A percentile compares a stretch with the other conserved stretches of the same genome.
Conservation (phyloP, 2,113 vertebrate genomes). For the Potamarius usumacintae region DNA sequence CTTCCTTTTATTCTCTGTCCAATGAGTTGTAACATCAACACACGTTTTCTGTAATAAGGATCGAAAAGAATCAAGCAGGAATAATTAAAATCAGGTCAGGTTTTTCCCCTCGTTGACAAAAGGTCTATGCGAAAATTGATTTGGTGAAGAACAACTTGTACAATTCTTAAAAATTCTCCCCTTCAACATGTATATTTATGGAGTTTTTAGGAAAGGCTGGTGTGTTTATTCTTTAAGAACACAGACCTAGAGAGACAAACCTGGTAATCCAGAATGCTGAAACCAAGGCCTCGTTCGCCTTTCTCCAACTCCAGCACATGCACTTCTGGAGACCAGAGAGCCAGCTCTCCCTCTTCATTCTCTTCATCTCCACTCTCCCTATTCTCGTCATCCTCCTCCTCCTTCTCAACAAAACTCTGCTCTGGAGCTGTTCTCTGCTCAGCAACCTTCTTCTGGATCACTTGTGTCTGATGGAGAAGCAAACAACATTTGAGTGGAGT, state of each 20-base stretch:
- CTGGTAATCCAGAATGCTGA: constrained; percentile 99
- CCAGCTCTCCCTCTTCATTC: constrained; percentile 82
- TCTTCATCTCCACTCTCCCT: constrained; percentile 60
- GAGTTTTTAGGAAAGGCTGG: background rate
- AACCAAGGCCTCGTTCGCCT: constrained; percentile 85
- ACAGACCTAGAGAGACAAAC: constrained; percentile 64
- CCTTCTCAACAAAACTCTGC: constrained; percentile 58
- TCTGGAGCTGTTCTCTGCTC: constrained; percentile 38
- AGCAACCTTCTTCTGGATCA: constrained; percentile 44
- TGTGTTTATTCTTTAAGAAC: background rate
- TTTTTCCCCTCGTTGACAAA: background rate
- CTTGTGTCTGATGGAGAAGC: constrained; percentile 33
- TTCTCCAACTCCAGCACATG: constrained; percentile 84
- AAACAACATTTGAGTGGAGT: constrained; percentile 12
- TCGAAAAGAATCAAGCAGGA: constrained; percentile 27
- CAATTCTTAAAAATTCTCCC: background rate
- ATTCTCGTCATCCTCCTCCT: constrained; percentile 18
- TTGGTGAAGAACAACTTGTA: background rate
- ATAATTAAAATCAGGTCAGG: constrained; percentile 32
- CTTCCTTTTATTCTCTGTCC: constrained; percentile 44
- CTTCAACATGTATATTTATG: background rate
- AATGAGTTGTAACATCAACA: constrained; percentile 39
- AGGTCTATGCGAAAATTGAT: constrained; percentile 14
- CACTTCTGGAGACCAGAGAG: constrained; percentile 88
- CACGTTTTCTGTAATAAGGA: constrained; percentile 43